A percentile compares a stretch with the other conserved stretches of the same genome.
These are phyloP conservation scores for Serinus canaria DNA, from an alignment of 2,113 vertebrate species.

Conservation along the genomic window DNA sequence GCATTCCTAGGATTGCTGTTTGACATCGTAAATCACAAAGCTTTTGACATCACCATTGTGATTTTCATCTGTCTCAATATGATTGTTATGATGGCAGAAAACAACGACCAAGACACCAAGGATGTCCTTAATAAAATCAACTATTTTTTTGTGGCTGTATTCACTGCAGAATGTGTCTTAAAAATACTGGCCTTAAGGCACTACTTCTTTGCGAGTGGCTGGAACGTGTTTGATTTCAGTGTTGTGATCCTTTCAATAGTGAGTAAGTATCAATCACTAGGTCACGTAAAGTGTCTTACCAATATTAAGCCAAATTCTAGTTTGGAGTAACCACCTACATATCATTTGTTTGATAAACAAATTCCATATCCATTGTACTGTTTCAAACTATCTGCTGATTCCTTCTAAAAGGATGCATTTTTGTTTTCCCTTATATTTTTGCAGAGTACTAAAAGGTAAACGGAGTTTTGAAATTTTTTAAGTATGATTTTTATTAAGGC, in stretches of 20 bases:
- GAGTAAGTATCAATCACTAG: constrained; percentile 77
- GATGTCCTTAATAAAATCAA: constrained; percentile 85
- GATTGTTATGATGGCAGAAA: constrained; percentile 93
- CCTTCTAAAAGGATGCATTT: neutral
- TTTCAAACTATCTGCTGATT: neutral
- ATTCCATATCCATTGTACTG: neutral
- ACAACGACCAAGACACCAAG: constrained; percentile 57
- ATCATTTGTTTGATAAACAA: neutral
- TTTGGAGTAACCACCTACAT: neutral
- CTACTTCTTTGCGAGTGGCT: constrained; percentile 91
- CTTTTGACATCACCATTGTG: constrained; percentile 90
- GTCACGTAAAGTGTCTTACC: neutral
- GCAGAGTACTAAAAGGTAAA: neutral
- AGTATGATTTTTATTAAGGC: neutral
- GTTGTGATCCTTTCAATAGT: constrained; percentile 91
- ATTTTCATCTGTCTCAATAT: constrained; percentile 91
- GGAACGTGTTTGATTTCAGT: constrained; percentile 96
- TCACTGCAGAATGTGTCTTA: constrained; percentile 87
- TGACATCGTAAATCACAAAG: constrained; percentile 87
- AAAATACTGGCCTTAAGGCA: constrained; percentile 91
- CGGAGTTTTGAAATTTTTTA: accelerated
- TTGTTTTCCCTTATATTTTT: neutral
- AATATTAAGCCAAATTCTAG: neutral
- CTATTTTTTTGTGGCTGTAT: constrained; percentile 86
- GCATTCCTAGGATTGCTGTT: constrained; percentile 85